These are phyloP conservation scores for Kryptolebias ocellatus DNA, from an alignment of 2,797 vertebrate species.

Conservation along the genomic window DNA sequence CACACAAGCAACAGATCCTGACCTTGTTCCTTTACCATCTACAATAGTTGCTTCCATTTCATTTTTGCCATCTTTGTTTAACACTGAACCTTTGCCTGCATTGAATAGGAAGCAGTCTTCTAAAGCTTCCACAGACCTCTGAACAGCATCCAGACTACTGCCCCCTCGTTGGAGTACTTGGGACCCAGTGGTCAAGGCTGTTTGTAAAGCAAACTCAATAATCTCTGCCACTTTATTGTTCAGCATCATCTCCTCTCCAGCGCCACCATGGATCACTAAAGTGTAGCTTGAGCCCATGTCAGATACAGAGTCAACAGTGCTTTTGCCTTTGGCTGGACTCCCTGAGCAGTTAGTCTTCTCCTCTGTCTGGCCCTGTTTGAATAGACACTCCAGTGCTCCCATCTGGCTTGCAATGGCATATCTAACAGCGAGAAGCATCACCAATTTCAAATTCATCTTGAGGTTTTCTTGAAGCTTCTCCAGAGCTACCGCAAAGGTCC, in stretches of 20 bases:
- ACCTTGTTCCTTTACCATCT: slow-evolving; percentile 73
- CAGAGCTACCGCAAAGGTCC: slow-evolving; percentile 74
- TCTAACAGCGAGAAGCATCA: slow-evolving; percentile 80
- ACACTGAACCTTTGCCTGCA: slow-evolving; percentile 84
- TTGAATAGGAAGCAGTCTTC: slow-evolving; percentile 87
- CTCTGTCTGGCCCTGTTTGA: slow-evolving; percentile 58
- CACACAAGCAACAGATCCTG: slow-evolving; percentile 83
- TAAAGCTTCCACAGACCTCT: slow-evolving; percentile 81
- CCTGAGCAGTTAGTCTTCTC: slow-evolving; percentile 26
- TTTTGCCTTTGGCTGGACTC: slow-evolving; percentile 26
- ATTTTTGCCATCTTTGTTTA: slow-evolving; percentile 80
- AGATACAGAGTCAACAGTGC: slow-evolving; percentile 10
- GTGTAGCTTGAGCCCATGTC: slow-evolving; percentile 62
- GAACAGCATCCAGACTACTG: slow-evolving; percentile 81
- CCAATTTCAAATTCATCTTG: slow-evolving; percentile 70
- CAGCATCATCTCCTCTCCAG: slow-evolving; percentile 81
- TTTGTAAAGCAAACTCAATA: slow-evolving; percentile 81
- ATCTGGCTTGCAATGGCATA: slow-evolving; percentile 82
- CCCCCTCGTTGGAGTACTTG: slow-evolving; percentile 75
- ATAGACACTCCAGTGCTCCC: slow-evolving; percentile 78
- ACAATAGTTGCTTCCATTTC: slow-evolving; percentile 84
- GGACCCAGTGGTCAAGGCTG: slow-evolving; percentile 76
- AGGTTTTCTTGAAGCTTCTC: slow-evolving; percentile 74
- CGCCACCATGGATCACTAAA: slow-evolving; percentile 83
- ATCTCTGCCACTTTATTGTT: slow-evolving; percentile 70